Base-by-base conservation (phyloP, 2,797 vertebrate species). In the Merluccius polli region DNA sequence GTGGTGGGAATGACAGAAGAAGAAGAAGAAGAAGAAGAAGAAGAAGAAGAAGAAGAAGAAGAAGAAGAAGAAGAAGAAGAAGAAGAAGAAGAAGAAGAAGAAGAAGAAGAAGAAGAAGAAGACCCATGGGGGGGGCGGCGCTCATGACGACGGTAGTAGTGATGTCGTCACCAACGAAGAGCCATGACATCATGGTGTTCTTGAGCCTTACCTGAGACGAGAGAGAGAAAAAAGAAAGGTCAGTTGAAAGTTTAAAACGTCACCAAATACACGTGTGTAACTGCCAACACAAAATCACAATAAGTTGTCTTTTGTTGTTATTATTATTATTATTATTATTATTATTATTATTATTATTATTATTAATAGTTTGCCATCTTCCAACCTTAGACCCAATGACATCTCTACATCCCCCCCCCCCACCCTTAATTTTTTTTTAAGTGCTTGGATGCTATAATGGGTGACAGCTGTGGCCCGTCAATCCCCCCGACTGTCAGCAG, bases 381-480 rank as follows among this genome's bases (percentile, higher is more conserved):
- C 77, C 73, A 88, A 87, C 86, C 81, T 83, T 80, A 79, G 76
- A 76, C 77, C 75, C 78, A 69, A 79, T 90, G 90, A 90, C 88
- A 90, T 86, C 80, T 70, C 79, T 74, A 70, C 83, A 13, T 70
- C 82, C 77, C 27, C 33, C 83, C 18, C 70, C 82, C 77, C 27
- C 33, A 83, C 73, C 74, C 31, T 77, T 77, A 76, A 75, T 82
- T 82, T 84, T 88, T 88, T 83, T 79, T 79, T 89, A 84, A 81
- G 80, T 48, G 78, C 87, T 89, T 85, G 89, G 90, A 91, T 82
- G 84, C 92, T 85, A 91, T 91, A 93, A 91, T 85, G 82, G 87
- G 85, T 86, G 79, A 91, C 93, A 95, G 91, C 92, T 94, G 93
- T 87, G 85, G 63, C 89, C 82, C 91, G 92, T 93, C 94, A 92